Evolutionary conservation across 2,888 invertebrate genomes (phyloP), one percentile per base, ranked within the genome.

Genomic region (Trachelus stipa): DNA sequence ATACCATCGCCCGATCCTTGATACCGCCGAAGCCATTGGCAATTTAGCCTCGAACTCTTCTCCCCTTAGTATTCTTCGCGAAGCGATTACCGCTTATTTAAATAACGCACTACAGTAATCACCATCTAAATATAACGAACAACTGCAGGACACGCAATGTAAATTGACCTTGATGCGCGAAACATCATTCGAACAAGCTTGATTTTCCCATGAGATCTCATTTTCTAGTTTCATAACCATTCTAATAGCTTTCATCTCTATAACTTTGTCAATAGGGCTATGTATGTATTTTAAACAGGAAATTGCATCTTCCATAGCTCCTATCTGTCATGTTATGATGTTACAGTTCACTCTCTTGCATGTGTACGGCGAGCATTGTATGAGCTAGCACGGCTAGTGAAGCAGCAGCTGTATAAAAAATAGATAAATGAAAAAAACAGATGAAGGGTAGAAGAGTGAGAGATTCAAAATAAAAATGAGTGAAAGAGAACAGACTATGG

Each of bases 61-160:
- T 79, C 77, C 81, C 81, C 81, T 77, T 73, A 34, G 73, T 69
- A 76, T 37, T 78, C 78, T 73, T 76, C 74, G 74, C 69, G 23
- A 71, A 76, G 76, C 81, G 80, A 81, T 80, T 81, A 80, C 80
- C 34, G 74, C 79, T 81, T 77, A 74, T 79, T 81, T 75, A 78
- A 81, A 82, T 79, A 77, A 79, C 80, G 79, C 79, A 74, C 69
- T 75, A 81, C 78, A 79, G 81, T 79, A 81, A 79, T 78, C 77
- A 76, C 35, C 77, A 79, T 77, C 79, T 82, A 81, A 79, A 82
- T 82, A 75, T 76, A 77, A 74, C 74, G 40, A 69, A 34, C 35
- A 71, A 71, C 71, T 34, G 71, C 71, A 34, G 30, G 71, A 12
- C 34, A 33, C 71, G 71, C 76, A 75, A 76, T 78, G 75, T 77